Evolutionary conservation across 2,113 vertebrate genomes (phyloP), one percentile per base, ranked within the genome.

Genomic region (Onychostoma macrolepis): DNA sequence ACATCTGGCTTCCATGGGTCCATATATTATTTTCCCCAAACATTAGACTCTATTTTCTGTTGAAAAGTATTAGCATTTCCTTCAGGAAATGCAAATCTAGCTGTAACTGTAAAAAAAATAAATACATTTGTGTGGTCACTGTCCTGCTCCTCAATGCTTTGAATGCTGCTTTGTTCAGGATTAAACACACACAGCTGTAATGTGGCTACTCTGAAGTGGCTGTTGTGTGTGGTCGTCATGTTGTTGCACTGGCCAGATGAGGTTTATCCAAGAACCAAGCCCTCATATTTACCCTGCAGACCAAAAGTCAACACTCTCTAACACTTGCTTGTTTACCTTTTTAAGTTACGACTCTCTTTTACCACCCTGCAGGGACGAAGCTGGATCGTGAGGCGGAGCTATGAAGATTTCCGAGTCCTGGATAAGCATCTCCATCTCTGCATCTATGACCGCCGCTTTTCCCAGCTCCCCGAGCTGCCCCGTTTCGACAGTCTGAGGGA

Each of bases 341-440:
- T 36, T 87, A 56, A 83, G 38, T 77, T 65, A 24, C 80, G 9
- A 17, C 65, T 1, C 26, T 74, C 38, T 77, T 38, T 80, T 87
- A 11, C 30, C 24, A 0, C 69, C 17, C 38, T 13, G 19, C 88
- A 89, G 98, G 97, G 98, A 87, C 97, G 97, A 78, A 99, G 97
- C 93, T 99, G 98, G 98, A 98, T 99, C 17, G 97, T 99, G 93
- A 99, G 97, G 92, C 94, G 98, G 91, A 99, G 97, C 93, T 99
- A 99, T 94, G 98, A 99, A 95, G 98, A 99, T 94, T 99, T 99
- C 89, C 91, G 98, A 15, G 97, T 99, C 28, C 96, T 99, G 80
- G 98, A 99, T 92, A 99, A 99, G 53, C 98, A 99, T 81, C 97
- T 99, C 85, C 98, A 99, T 92, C 94, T 99, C 1, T 99, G 98